A percentile compares a stretch with the other conserved stretches of the same genome.
phyloP scores from a whole-genome alignment of 2,113 vertebrate species.

The Pungitius pungitius region DNA sequence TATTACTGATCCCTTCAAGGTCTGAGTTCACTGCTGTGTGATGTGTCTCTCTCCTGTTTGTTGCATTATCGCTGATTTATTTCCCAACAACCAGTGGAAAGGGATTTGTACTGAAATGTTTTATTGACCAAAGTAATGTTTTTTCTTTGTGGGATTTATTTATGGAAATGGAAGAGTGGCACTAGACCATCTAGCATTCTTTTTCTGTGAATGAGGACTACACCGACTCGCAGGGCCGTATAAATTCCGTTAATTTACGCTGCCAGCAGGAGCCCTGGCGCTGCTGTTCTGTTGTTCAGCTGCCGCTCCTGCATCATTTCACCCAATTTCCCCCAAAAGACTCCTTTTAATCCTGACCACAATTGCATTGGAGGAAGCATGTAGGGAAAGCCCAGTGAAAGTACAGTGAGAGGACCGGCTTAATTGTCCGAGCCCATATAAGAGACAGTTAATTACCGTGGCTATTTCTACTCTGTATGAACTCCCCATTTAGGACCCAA shows the following conservation, averaged over 20 bases:
- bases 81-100: not conserved
- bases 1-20: not conserved
- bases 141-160: conserved; percentile 1
- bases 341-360: conserved; percentile 26
- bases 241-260: not conserved
- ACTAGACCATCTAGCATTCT: not conserved
- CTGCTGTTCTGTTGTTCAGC: not conserved
- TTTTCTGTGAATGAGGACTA: not conserved
- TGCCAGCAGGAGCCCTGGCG: not conserved
- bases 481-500: conserved; percentile 32
- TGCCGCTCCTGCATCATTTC: not conserved
- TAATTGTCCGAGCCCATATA: conserved; percentile 42
- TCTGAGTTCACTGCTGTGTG: not conserved
- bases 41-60: no score
- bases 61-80: not conserved
- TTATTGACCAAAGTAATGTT: not conserved
- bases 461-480: conserved; percentile 23
- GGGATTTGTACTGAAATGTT: not conserved
- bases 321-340: not conserved
- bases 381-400: conserved; percentile 56
- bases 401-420: conserved; percentile 32
- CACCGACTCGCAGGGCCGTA: not conserved
- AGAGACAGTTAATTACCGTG: conserved; percentile 24
- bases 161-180: not conserved
- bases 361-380: conserved; percentile 19